Evolutionary conservation across 1,140 invertebrate species (phyloP), one percentile per base, ranked within the genome.

Genomic region (Medauroidea extradentata): DNA sequence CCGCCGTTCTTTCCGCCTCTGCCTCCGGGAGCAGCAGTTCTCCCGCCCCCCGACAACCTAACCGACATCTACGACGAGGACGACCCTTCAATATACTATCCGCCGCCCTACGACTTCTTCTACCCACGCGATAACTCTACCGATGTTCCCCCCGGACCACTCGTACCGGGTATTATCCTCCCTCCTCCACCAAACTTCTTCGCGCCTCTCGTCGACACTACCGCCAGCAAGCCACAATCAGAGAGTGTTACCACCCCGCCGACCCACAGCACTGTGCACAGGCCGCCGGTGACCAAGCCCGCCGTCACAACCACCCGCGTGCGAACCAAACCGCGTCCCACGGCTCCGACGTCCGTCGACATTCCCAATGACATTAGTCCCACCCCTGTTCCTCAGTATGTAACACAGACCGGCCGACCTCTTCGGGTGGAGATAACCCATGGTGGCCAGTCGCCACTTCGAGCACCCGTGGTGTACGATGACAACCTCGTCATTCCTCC

Each of bases 181-280:
- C 90, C 91, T 3, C 91, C 91, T 1, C 91, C 91, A 0, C 89
- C 89, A 0, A 85, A 93, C 69, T 93, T 93, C 72, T 94, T 93
- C 67, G 84, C 83, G 0, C 78, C 81, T 3, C 72, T 86, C 13
- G 83, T 88, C 46, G 63, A 70, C 53, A 63, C 75, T 1, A 69
- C 65, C 19, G 64, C 64, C 54, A 53, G 68, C 57, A 68, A 67
- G 25, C 66, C 71, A 21, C 73, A 71, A 18, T 34, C 29, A 4
- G 29, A 34, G 29, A 68, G 63, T 21, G 69, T 64, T 39, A 66
- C 67, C 42, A 65, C 55, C n/a, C 51, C 63, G 23, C 50, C 49
- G 4, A 62, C 57, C n/a, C 48, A 54, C 25, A 63, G 65, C 4
- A 63, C 63, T 13, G 56, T 60, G 9, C 65, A 62, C 14, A 59